Evolutionary conservation across 2,888 invertebrate species (phyloP).

Genomic region (Muschampia plurimacula): DNA sequence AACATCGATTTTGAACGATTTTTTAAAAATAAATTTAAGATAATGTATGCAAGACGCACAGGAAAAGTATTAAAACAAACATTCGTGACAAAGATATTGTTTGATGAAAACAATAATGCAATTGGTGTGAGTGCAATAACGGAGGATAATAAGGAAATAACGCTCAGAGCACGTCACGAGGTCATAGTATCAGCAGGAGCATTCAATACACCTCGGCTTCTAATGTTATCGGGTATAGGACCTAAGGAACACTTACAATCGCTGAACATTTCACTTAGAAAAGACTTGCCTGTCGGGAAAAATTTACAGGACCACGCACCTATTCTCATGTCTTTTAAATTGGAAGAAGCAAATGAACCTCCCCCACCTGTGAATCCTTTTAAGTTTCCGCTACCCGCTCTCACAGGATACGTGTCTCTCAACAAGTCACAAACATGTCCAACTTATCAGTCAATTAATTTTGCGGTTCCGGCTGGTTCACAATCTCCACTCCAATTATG

Average conservation of each 20-base stretch:
- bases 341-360: constrained; percentile 36
- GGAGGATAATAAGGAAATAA: constrained; percentile 44
- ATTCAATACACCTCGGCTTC: constrained; percentile 56
- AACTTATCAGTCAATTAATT: constrained; percentile 51
- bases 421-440: constrained; percentile 48
- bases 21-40: too few species aligned
- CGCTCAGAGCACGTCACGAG: constrained; percentile 52
- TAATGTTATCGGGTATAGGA: constrained; percentile 62
- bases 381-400: constrained; percentile 47
- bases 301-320: constrained; percentile 56
- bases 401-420: constrained; percentile 48
- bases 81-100: constrained; percentile 53
- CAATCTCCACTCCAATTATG: constrained; percentile 50
- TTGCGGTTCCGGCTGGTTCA: constrained; percentile 47
- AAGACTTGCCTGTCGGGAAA: constrained; percentile 58
- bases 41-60: constrained; percentile 43
- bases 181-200: constrained; percentile 60
- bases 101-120: constrained; percentile 56
- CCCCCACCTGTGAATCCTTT: constrained; percentile 40
- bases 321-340: constrained; percentile 39
- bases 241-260: constrained; percentile 53
- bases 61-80: constrained; percentile 52
- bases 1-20: too few species aligned
- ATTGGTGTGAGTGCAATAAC: constrained; percentile 51
- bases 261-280: constrained; percentile 51